These are phyloP conservation scores for Cheumatopsyche charites DNA, from an alignment of 1,140 invertebrate species.

Conservation along the genomic window DNA sequence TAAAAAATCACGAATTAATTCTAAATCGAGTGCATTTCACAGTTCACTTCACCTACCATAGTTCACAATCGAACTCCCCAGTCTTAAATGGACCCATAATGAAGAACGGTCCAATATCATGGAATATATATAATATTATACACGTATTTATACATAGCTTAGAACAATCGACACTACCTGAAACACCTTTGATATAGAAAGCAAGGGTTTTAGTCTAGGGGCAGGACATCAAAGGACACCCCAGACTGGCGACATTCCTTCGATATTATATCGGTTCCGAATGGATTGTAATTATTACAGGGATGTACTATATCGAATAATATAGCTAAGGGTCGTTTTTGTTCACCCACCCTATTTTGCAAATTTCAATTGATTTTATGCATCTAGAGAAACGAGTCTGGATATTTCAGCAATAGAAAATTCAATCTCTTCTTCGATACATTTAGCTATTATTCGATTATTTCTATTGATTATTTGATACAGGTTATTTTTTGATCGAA, in stretches of 20 bases:
- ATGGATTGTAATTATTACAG: slow-evolving; percentile 19
- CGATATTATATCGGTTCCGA: slow-evolving; percentile 10
- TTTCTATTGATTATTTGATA: too few relatives aligned
- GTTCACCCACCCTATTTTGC: too few relatives aligned
- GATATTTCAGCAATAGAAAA: too few relatives aligned
- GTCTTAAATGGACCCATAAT: background rate
- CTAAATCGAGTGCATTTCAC: too few relatives aligned
- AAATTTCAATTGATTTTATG: background rate
- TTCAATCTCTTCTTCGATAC: too few relatives aligned
- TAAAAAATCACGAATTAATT: too few relatives aligned
- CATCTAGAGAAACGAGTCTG: background rate
- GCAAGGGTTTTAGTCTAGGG: background rate
- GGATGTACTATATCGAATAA: background rate
- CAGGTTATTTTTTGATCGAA: background rate
- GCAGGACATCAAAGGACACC: slow-evolving; percentile 17
- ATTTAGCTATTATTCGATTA: too few relatives aligned
- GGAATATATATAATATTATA: too few relatives aligned
- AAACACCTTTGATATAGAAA: slow-evolving; percentile 17
- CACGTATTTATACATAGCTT: too few relatives aligned
- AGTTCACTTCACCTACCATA: too few relatives aligned
- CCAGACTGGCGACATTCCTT: background rate
- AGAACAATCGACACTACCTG: background rate
- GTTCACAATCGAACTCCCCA: background rate
- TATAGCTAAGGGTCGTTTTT: background rate
- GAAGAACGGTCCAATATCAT: background rate